These are phyloP conservation scores for Trileptium ribeirensis DNA, from an alignment of 2,888 invertebrate genomes.

Conservation along the genomic window DNA sequence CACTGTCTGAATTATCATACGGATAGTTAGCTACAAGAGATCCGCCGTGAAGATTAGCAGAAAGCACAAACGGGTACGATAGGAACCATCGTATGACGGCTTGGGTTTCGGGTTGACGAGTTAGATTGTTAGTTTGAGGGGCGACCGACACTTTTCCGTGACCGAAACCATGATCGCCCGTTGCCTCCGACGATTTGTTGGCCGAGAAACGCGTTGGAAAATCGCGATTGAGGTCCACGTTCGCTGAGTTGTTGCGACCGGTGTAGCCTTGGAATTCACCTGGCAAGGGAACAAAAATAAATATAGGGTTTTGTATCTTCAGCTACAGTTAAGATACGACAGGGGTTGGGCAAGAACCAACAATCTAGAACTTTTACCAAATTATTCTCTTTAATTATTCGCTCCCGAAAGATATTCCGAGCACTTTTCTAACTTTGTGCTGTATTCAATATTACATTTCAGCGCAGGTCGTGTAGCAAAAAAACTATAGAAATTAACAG, in stretches of 20 bases:
- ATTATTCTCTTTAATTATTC: no score
- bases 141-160: neutral
- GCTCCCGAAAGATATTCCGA: no score
- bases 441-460: no score
- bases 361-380: no score
- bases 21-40: constrained; percentile 93
- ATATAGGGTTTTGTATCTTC: no score
- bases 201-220: constrained; percentile 70
- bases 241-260: constrained; percentile 74
- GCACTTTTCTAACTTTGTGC: no score
- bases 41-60: constrained; percentile 56
- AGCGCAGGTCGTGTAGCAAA: no score
- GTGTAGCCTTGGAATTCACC: constrained; percentile 49
- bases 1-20: constrained; percentile 66
- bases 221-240: constrained; percentile 76
- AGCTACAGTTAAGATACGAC: no score
- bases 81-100: constrained; percentile 53
- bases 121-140: constrained; percentile 34
- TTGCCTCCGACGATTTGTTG: neutral
- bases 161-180: constrained; percentile 62
- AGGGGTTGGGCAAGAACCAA: no score
- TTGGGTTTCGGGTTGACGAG: constrained; percentile 52
- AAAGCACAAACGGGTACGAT: constrained; percentile 47
- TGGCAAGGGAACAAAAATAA: no score
- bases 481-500: no score